A percentile compares a stretch with the other conserved stretches of the same genome.
phyloP scores from a whole-genome alignment of 2,113 vertebrate genomes.

The Silurus asotus region DNA sequence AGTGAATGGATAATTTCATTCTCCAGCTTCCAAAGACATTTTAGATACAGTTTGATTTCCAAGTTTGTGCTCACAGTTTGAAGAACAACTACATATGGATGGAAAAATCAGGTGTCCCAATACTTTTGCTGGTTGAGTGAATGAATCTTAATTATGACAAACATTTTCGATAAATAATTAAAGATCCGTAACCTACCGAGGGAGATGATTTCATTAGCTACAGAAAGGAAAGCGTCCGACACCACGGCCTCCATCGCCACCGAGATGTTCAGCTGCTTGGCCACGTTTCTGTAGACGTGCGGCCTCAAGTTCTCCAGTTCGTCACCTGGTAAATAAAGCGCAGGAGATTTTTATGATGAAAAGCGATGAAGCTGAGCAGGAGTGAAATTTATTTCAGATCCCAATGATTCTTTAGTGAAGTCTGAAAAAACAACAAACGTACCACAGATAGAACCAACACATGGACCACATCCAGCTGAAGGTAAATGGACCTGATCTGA shows the following conservation, averaged over 20 bases:
- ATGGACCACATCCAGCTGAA: not conserved
- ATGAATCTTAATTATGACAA: not conserved
- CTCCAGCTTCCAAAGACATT: too few relatives aligned
- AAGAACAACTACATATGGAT: too few relatives aligned
- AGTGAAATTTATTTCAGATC: not conserved
- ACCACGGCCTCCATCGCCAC: constrained; percentile 85
- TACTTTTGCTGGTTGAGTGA: too few relatives aligned
- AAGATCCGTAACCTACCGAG: constrained; percentile 75
- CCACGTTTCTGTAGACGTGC: constrained; percentile 86
- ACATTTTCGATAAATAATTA: not conserved
- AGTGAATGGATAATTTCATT: too few relatives aligned
- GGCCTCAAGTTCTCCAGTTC: constrained; percentile 93
- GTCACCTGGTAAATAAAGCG: constrained; percentile 77
- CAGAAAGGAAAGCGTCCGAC: constrained; percentile 88
- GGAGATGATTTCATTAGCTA: constrained; percentile 87
- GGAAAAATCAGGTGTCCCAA: too few relatives aligned
- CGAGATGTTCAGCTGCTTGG: constrained; percentile 87
- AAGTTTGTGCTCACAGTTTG: too few relatives aligned
- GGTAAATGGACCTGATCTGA: not conserved
- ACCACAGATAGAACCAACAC: not conserved
- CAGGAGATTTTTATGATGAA: not conserved
- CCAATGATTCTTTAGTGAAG: too few relatives aligned
- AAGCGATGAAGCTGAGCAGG: too few relatives aligned
- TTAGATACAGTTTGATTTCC: too few relatives aligned
- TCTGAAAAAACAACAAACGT: not conserved